Evolutionary conservation across 2,113 vertebrate genomes (phyloP).

Genomic region (Leptocoma aspasia): DNA sequence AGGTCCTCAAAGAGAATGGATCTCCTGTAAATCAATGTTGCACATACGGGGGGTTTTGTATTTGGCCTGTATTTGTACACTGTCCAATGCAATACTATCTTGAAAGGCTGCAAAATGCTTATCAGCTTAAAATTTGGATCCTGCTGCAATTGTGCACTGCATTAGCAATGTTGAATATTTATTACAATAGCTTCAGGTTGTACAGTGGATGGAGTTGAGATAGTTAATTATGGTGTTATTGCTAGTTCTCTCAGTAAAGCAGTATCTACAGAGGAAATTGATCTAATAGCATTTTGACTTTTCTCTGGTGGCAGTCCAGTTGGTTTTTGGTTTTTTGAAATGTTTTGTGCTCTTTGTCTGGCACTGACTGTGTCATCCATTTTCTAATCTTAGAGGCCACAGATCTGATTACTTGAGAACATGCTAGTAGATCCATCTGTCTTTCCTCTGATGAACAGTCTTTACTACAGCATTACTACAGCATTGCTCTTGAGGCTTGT

Average conservation of each 20-base stretch:
- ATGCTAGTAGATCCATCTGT: background rate
- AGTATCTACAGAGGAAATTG: background rate
- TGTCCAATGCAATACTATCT: background rate
- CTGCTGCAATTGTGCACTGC: background rate
- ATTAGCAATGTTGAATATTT: background rate
- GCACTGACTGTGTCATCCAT: background rate
- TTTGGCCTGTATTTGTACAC: background rate
- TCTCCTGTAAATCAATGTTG: background rate
- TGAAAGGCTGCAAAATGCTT: background rate
- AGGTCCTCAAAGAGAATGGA: background rate
- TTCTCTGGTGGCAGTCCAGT: background rate
- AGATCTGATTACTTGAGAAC: background rate
- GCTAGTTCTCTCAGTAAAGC: background rate
- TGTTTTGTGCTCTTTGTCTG: background rate
- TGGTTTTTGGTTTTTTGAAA: background rate
- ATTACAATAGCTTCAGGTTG: background rate
- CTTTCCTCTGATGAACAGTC: background rate
- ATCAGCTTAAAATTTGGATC: background rate
- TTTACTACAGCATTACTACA: background rate
- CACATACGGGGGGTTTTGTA: background rate
- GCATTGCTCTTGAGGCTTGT: background rate
- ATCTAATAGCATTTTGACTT: background rate
- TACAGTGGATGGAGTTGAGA: background rate
- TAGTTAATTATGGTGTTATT: background rate
- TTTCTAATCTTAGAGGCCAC: background rate